Evolutionary conservation across 1,140 invertebrate species (phyloP).

Genomic region (Tetragonula clypearis): DNA sequence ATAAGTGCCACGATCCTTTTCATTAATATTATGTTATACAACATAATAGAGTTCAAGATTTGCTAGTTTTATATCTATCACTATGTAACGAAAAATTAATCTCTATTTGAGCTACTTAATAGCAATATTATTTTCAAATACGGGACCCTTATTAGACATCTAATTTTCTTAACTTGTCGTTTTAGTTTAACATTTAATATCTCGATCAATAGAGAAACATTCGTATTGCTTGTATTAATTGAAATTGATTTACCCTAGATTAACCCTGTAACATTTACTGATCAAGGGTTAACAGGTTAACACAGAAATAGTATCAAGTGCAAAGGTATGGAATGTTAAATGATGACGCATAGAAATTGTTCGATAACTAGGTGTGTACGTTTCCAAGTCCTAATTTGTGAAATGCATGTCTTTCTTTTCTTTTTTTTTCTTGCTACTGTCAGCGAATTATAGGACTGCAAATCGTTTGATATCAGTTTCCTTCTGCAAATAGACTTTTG

Average conservation of each 20-base stretch:
- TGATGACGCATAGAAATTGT: not conserved
- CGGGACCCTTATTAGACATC: too few relatives aligned
- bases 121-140: too few relatives aligned
- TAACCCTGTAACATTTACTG: not conserved
- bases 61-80: too few relatives aligned
- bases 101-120: too few relatives aligned
- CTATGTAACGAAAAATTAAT: too few relatives aligned
- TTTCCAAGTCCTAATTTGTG: not conserved
- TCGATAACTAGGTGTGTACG: not conserved
- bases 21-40: too few relatives aligned
- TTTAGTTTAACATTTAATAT: too few relatives aligned
- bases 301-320: not conserved
- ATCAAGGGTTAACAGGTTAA: not conserved
- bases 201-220: too few relatives aligned
- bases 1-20: too few relatives aligned
- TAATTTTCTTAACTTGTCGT: too few relatives aligned
- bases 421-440: not conserved
- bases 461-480: not conserved
- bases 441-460: not conserved
- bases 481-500: not conserved
- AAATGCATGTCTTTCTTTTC: not conserved
- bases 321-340: not conserved
- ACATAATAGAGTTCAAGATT: too few relatives aligned
- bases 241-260: not conserved
- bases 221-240: not conserved